A percentile compares a stretch with the other conserved stretches of the same genome.
phyloP scores from a whole-genome alignment of 1,140 invertebrate species.

The Brachionus paranguensis region DNA sequence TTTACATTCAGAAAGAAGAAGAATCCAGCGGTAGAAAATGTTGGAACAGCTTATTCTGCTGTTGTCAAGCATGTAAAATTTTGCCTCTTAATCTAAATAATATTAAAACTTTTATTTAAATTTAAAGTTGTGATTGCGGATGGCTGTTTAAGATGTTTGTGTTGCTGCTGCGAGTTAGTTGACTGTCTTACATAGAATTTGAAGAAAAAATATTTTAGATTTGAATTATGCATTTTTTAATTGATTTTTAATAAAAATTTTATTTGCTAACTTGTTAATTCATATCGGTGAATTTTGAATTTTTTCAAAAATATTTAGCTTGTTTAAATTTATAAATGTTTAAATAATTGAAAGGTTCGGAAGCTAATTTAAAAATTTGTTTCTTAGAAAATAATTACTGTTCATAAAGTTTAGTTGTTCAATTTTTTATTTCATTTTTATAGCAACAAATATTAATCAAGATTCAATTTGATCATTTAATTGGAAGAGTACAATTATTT shows the following conservation, averaged over 20 bases:
- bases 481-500: too few species aligned
- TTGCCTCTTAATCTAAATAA: background rate
- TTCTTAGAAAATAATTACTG: too few species aligned
- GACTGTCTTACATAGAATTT: background rate
- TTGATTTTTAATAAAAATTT: background rate
- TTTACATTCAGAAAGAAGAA: conserved; percentile 9
- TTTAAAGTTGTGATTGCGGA: background rate
- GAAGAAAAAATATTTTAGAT: background rate
- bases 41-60: background rate
- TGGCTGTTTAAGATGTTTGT: background rate
- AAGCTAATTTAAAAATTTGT: too few species aligned
- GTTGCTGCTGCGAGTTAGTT: background rate
- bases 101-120: background rate
- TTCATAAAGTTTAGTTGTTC: too few species aligned
- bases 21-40: background rate
- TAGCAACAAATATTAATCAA: too few species aligned
- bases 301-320: background rate
- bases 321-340: too few species aligned
- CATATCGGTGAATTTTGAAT: too few species aligned
- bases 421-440: too few species aligned
- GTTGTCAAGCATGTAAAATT: conserved; percentile 19
- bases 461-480: too few species aligned
- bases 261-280: background rate
- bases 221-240: background rate
- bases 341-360: too few species aligned